Base-by-base conservation (phyloP, 2,113 vertebrate species). In the Oxyura jamaicensis region DNA sequence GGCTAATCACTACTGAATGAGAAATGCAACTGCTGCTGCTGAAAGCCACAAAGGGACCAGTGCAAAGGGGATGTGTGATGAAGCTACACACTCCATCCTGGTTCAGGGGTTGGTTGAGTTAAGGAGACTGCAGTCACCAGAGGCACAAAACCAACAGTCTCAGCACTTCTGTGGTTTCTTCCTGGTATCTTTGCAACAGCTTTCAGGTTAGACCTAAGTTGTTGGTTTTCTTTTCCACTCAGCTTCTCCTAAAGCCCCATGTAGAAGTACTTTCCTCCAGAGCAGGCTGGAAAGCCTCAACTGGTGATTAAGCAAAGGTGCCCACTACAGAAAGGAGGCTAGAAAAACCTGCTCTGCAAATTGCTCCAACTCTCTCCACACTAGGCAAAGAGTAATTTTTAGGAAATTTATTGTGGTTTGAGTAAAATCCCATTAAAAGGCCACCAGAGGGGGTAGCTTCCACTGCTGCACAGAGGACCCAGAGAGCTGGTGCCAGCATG, bases 401-500 rank as follows among this genome's bases (percentile, higher is more conserved):
- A 7, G 71, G 69, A 68, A 39, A 0, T 88, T 91, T 79, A 14
- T 1, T 17, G 33, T 13, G 29, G 4, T 82, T 90, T 26, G 19
- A 33, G 50, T 52, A 67, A 90, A 96, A 78, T 92, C 93, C 29
- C 73, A 6, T 15, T 3, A 4, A 11, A 33, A 91, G 42, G 75
- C 88, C 96, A 65, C 2, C 92, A 96, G 96, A 95, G 93, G 93
- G 90, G 82, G 92, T 46, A 94, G 93, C 83, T 90, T 74, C n/a
- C 46, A 1, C 29, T 62, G 62, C 88, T 18, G 55, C 74, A 19
- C 11, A 8, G 78, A 31, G 69, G 74, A 42, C 29, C 83, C 1
- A 13, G 62, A 4, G 53, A 21, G 65, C 73, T 4, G 60, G 35
- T 31, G 95, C 74, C 93, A 96, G 90, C 75, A 0, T 58, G 50